Percentiles rank a stretch among this genome's conserved stretches.
Evolutionary conservation across 2,888 invertebrate genomes (phyloP).

Genomic region (Branchellion lobata): DNA sequence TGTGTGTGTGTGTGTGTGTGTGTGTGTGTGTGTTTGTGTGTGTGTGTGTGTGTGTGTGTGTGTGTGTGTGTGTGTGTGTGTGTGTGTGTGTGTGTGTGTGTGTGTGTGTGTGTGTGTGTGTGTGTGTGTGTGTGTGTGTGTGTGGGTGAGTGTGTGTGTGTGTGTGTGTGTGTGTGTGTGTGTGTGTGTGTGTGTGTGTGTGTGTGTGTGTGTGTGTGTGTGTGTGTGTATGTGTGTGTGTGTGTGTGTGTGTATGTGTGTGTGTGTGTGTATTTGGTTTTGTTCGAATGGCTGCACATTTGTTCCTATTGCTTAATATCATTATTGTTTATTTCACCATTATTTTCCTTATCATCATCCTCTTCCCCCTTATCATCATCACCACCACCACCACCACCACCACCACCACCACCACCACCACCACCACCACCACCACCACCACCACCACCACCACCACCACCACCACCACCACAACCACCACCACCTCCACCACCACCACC

Average conservation of each 20-base stretch:
- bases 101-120: too few relatives aligned
- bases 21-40: neutral
- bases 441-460: neutral
- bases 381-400: neutral
- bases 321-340: neutral
- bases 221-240: too few relatives aligned
- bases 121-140: too few relatives aligned
- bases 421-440: neutral
- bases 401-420: neutral
- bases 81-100: neutral
- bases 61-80: conserved; percentile 12
- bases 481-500: neutral
- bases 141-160: too few relatives aligned
- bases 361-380: neutral
- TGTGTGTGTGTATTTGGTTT: too few relatives aligned
- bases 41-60: conserved; percentile 14
- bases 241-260: too few relatives aligned
- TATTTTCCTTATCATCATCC: neutral
- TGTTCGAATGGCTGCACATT: too few relatives aligned
- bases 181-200: too few relatives aligned
- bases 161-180: too few relatives aligned
- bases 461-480: neutral
- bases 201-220: too few relatives aligned
- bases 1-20: conserved; percentile 21
- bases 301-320: neutral